Conservation (phyloP, 2,113 vertebrate species). For the Ceyx melanurus region DNA sequence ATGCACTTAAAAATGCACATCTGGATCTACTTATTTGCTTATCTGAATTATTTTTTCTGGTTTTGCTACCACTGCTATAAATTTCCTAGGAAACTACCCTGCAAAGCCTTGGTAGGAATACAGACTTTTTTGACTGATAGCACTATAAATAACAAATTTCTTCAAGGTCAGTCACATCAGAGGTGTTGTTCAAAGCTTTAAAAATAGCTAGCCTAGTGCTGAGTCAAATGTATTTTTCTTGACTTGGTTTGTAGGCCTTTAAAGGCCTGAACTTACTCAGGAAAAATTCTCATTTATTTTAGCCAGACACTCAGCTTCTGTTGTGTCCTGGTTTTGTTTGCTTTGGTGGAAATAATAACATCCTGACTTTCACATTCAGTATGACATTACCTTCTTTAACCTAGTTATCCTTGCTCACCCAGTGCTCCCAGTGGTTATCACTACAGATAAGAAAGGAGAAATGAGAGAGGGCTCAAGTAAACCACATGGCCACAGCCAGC, state of each 20-base stretch:
- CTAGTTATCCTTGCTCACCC: background rate
- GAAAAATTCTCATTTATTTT: background rate
- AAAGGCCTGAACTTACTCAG: background rate
- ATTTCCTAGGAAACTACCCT: conserved; percentile 34
- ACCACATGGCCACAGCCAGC: background rate
- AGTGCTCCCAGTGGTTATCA: background rate
- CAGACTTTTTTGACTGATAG: background rate
- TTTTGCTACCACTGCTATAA: conserved; percentile 21
- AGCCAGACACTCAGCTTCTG: background rate
- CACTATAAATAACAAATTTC: conserved; percentile 11
- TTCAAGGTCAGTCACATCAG: conserved; percentile 43
- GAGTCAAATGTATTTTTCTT: conserved; percentile 34
- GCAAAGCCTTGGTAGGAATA: background rate
- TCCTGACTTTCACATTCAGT: background rate
- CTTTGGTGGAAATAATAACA: background rate
- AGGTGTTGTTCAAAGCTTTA: conserved; percentile 41
- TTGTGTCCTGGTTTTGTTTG: background rate
- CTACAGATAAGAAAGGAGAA: background rate
- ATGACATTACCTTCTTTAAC: background rate
- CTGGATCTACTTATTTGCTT: conserved; percentile 20
- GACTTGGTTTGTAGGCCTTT: background rate
- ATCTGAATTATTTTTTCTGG: conserved; percentile 14
- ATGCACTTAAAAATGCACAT: background rate
- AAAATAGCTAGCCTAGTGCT: conserved; percentile 28
- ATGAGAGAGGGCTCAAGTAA: background rate